phyloP scores from a whole-genome alignment of 2,113 vertebrate species.

The Promerops cafer region DNA sequence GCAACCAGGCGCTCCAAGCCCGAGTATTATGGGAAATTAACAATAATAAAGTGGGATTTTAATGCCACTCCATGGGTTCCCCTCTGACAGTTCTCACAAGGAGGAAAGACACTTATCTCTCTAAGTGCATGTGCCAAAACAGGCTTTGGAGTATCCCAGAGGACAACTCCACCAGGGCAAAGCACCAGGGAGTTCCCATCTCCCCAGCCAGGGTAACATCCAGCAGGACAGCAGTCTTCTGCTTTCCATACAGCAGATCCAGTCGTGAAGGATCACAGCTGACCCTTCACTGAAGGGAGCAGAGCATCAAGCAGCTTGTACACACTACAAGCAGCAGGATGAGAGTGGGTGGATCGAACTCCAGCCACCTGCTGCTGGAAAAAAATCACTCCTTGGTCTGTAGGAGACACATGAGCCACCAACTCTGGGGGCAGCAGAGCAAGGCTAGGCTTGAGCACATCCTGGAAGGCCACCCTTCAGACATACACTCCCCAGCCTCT shows the following conservation, averaged over 20 bases:
- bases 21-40: not conserved
- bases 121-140: not conserved
- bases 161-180: fast-evolving
- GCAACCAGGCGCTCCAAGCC: not conserved
- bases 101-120: not conserved
- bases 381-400: not conserved
- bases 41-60: not conserved
- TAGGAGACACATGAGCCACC: not conserved
- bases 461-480: not conserved
- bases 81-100: not conserved
- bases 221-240: not conserved
- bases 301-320: not conserved
- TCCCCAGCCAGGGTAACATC: not conserved
- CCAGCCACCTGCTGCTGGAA: not conserved
- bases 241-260: not conserved
- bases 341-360: not conserved
- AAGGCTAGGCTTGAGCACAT: not conserved
- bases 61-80: not conserved
- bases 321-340: not conserved
- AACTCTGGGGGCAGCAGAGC: not conserved
- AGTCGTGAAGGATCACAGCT: not conserved
- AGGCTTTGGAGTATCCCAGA: not conserved
- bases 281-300: not conserved
- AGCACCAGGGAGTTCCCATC: fast-evolving
- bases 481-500: fast-evolving